phyloP scores from a whole-genome alignment of 2,888 invertebrate species.

The Pycnomerus fuliginosus region DNA sequence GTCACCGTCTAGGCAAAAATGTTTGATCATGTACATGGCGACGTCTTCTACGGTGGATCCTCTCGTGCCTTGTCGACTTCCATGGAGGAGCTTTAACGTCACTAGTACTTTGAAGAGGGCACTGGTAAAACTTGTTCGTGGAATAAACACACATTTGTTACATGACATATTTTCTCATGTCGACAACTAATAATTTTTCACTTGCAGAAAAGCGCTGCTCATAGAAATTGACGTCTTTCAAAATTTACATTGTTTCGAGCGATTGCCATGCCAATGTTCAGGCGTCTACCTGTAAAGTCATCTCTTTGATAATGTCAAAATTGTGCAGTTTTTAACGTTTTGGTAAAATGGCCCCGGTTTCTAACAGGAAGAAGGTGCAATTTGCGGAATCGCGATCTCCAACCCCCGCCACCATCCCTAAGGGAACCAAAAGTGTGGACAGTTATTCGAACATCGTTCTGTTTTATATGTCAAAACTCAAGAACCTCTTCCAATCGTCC shows the following conservation, averaged over 20 bases:
- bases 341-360: too few species aligned
- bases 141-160: constrained; percentile 6
- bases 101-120: constrained; percentile 33
- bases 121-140: constrained; percentile 16
- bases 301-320: too few species aligned
- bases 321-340: neutral
- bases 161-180: constrained; percentile 16
- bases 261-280: too few species aligned
- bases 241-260: neutral
- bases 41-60: constrained; percentile 32
- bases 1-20: constrained; percentile 30
- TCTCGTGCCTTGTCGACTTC: constrained; percentile 19
- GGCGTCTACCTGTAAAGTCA: too few species aligned
- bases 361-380: constrained; percentile 11
- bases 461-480: constrained; percentile 35
- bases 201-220: neutral
- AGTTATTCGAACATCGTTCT: constrained; percentile 35
- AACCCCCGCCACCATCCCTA: constrained; percentile 1
- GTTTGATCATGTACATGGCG: constrained; percentile 28
- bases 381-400: constrained; percentile 9
- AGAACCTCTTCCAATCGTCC: constrained; percentile 26
- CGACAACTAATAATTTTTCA: constrained; percentile 14
- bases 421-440: constrained; percentile 9
- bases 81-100: constrained; percentile 30
- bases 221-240: constrained; percentile 6